These are phyloP conservation scores for Flexamia atlantica DNA, from an alignment of 2,888 invertebrate species.

Conservation along the genomic window DNA sequence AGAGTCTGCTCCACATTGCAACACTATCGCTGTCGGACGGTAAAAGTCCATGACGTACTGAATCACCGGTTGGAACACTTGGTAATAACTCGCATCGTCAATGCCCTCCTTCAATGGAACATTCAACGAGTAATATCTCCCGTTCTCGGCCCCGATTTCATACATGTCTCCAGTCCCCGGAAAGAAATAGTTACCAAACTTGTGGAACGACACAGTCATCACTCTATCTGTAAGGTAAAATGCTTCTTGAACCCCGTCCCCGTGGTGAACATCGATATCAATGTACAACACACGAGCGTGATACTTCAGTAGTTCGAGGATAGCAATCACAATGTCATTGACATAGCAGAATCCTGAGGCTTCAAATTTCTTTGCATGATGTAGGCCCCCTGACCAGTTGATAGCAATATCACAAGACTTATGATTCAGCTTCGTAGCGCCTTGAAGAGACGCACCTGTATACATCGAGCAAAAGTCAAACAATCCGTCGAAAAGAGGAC, in stretches of 20 bases:
- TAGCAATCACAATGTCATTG: conserved; percentile 98
- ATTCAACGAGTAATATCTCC: conserved; percentile 98
- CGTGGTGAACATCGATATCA: conserved; percentile 99
- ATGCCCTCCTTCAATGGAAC: conserved; percentile 99
- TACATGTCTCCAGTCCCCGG: conserved; percentile 99
- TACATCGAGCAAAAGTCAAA: conserved; percentile 99
- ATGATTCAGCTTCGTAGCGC: conserved; percentile 97
- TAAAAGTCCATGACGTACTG: conserved; percentile 97
- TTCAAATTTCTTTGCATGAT: conserved; percentile 99
- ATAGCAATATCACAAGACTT: conserved; percentile 98
- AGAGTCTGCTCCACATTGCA: conserved; percentile 99
- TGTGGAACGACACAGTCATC: conserved; percentile 99
- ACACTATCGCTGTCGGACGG: conserved; percentile 96
- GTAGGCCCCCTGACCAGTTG: conserved; percentile 99
- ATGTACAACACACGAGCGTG: conserved; percentile 97
- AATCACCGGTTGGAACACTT: conserved; percentile 97
- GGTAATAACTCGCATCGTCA: conserved; percentile 94
- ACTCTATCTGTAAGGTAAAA: conserved; percentile 98
- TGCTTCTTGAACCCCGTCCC: conserved; percentile 98
- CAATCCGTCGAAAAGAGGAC: conserved; percentile 96
- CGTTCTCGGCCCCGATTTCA: conserved; percentile 97
- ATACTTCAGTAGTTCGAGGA: conserved; percentile 95
- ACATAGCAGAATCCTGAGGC: conserved; percentile 99
- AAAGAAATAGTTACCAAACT: conserved; percentile 98
- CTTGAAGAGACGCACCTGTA: conserved; percentile 98